Conservation (phyloP, 2,888 invertebrate genomes). For the Cerceris rybyensis region DNA sequence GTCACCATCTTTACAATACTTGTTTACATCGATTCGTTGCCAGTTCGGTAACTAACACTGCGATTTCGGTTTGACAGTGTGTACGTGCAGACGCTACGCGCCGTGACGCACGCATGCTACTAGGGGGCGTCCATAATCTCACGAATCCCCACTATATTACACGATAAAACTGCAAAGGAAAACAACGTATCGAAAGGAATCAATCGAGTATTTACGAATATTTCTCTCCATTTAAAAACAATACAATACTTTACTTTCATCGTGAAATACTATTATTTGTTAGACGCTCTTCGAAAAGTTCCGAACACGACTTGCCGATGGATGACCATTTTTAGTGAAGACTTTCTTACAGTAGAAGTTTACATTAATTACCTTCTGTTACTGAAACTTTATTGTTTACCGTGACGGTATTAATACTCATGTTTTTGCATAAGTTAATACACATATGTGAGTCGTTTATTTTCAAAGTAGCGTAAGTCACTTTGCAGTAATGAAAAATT, state of each 20-base stretch:
- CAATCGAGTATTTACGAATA: constrained; percentile 21
- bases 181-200: constrained; percentile 46
- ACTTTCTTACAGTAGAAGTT: too few species aligned
- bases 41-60: constrained; percentile 51
- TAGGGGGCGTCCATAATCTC: constrained; percentile 66
- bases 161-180: constrained; percentile 55
- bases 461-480: too few species aligned
- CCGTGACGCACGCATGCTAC: constrained; percentile 63
- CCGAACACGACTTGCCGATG: too few species aligned
- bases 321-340: too few species aligned
- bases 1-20: constrained; percentile 55
- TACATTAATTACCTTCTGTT: too few species aligned
- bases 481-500: too few species aligned
- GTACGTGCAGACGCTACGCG: constrained; percentile 62
- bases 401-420: too few species aligned
- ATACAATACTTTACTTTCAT: background rate
- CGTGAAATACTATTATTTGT: too few species aligned
- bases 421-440: too few species aligned
- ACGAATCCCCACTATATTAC: constrained; percentile 43
- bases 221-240: constrained; percentile 18
- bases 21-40: constrained; percentile 57
- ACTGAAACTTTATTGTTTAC: too few species aligned
- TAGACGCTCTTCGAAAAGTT: too few species aligned
- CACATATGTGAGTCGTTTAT: too few species aligned
- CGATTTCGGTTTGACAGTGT: constrained; percentile 50